Evolutionary conservation across 2,888 invertebrate species (phyloP).

Genomic region (Hesperia comma): DNA sequence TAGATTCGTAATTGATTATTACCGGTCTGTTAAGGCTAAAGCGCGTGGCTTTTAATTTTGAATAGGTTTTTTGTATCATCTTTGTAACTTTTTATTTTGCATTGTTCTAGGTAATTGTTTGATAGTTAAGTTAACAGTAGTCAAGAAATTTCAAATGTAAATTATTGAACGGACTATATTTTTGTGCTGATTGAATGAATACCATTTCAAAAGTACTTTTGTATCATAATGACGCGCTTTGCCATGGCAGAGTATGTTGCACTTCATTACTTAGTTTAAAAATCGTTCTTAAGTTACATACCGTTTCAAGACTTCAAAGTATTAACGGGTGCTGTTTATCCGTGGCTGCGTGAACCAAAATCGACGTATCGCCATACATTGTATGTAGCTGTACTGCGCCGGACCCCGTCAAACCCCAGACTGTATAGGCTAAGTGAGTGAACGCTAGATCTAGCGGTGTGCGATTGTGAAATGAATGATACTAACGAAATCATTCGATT

Average conservation of each 20-base stretch:
- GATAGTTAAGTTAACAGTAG: neutral
- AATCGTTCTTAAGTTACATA: neutral
- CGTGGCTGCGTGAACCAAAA: slow-evolving; percentile 13
- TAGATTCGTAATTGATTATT: neutral
- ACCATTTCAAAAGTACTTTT: neutral
- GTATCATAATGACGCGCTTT: neutral
- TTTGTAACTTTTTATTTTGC: neutral
- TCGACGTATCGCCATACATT: slow-evolving; percentile 26
- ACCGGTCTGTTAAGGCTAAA: neutral
- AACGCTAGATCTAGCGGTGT: slow-evolving; percentile 52
- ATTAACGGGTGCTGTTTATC: slow-evolving; percentile 7
- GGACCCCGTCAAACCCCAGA: slow-evolving; percentile 62
- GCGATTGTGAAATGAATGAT: slow-evolving; percentile 37
- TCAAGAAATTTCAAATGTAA: too few species aligned
- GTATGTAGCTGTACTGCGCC: slow-evolving; percentile 49
- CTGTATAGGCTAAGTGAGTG: slow-evolving; percentile 78
- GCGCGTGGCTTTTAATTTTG: neutral
- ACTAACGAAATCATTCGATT: slow-evolving; percentile 38
- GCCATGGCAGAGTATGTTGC: neutral
- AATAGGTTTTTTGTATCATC: neutral
- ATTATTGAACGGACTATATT: too few species aligned
- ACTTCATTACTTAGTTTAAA: too few species aligned
- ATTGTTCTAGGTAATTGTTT: neutral
- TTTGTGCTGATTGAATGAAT: too few species aligned
- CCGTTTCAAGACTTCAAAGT: neutral